phyloP scores from a whole-genome alignment of 2,113 vertebrate species.

The Anolis sagrei region DNA sequence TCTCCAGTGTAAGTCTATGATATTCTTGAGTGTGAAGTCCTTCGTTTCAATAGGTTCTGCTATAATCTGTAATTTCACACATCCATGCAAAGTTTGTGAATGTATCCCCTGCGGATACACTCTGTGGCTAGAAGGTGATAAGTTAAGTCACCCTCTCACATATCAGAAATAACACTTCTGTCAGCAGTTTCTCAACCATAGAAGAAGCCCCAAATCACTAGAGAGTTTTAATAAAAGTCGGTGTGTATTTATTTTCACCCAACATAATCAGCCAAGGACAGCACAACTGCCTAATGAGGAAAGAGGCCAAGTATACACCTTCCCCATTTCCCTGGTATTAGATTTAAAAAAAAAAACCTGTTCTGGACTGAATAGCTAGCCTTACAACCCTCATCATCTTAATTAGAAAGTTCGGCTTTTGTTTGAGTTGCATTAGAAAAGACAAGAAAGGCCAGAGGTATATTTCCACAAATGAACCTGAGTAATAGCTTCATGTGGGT shows the following conservation, averaged over 20 bases:
- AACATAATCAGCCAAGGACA: not conserved
- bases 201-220: not conserved
- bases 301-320: not conserved
- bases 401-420: not conserved
- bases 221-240: not conserved
- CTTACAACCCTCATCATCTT: not conserved
- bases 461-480: not conserved
- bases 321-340: not conserved
- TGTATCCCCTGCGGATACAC: too few relatives aligned
- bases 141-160: not conserved
- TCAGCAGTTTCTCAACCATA: not conserved
- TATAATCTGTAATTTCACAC: too few relatives aligned
- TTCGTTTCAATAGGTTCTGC: too few relatives aligned
- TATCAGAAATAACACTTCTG: not conserved
- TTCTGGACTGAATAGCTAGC: not conserved
- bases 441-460: not conserved
- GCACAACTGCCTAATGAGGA: too few relatives aligned
- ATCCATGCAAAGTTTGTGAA: too few relatives aligned
- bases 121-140: not conserved
- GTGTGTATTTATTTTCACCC: not conserved
- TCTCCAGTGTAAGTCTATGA: too few relatives aligned
- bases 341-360: not conserved
- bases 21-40: too few relatives aligned
- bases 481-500: not conserved
- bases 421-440: not conserved